A percentile compares a stretch with the other conserved stretches of the same genome.
Evolutionary conservation across 2,888 invertebrate genomes (phyloP).

Genomic region (Limnephilus rhombicus): DNA sequence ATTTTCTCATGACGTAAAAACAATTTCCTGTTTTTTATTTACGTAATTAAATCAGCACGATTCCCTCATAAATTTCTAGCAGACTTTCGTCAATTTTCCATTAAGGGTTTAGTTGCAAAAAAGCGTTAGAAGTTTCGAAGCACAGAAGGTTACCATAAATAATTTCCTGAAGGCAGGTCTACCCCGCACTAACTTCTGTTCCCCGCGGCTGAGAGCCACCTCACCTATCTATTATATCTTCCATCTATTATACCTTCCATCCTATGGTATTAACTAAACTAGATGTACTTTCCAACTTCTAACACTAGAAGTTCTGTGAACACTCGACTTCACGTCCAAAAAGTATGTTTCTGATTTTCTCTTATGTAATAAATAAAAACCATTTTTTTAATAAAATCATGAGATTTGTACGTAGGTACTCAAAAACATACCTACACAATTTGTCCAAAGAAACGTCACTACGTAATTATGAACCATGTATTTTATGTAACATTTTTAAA

Average conservation of each 20-base stretch:
- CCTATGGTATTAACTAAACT: not conserved
- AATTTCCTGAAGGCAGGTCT: conserved; percentile 33
- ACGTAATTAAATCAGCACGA: not conserved
- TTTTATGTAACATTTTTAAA: too few relatives aligned
- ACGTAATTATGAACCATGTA: too few relatives aligned
- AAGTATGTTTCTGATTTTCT: too few relatives aligned
- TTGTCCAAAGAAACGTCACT: too few relatives aligned
- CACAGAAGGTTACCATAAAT: conserved; percentile 32
- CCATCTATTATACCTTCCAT: not conserved
- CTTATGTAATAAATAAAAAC: too few relatives aligned
- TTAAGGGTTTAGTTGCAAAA: conserved; percentile 36
- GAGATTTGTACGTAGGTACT: too few relatives aligned
- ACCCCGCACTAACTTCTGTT: conserved; percentile 28
- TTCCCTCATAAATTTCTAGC: conserved; percentile 10
- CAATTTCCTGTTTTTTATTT: not conserved
- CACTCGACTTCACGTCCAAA: too few relatives aligned
- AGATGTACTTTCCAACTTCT: not conserved
- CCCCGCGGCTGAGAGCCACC: not conserved
- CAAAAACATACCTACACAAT: too few relatives aligned
- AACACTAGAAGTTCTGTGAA: too few relatives aligned
- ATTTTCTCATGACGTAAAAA: not conserved
- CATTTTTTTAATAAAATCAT: too few relatives aligned
- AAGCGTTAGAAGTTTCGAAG: conserved; percentile 22
- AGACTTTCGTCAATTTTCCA: conserved; percentile 46
- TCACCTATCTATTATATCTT: not conserved